phyloP scores from a whole-genome alignment of 2,113 vertebrate species.

The Sitta europaea region DNA sequence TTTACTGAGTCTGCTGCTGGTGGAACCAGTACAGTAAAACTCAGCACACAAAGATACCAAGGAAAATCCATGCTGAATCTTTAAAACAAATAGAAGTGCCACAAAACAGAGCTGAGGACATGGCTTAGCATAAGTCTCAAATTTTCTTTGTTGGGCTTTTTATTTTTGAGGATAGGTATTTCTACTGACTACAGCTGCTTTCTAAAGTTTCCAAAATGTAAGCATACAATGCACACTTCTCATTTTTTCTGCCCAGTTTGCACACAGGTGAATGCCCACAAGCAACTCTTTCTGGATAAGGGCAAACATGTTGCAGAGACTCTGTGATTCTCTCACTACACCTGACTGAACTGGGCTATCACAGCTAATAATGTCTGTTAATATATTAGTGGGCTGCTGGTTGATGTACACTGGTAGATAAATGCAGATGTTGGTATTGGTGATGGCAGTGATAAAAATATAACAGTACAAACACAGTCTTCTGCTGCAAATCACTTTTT shows the following conservation, averaged over 20 bases:
- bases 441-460: not conserved
- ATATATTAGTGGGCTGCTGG: not conserved
- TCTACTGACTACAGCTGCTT: not conserved
- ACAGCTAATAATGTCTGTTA: not conserved
- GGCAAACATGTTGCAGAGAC: not conserved
- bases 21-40: not conserved
- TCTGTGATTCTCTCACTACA: not conserved
- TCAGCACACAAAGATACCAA: not conserved
- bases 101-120: slow-evolving; percentile 32
- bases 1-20: slow-evolving; percentile 17
- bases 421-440: not conserved
- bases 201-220: slow-evolving; percentile 27
- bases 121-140: not conserved
- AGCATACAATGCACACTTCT: not conserved
- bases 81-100: slow-evolving; percentile 5
- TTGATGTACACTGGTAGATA: not conserved
- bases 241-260: not conserved
- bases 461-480: not conserved
- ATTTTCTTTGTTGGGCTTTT: not conserved
- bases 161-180: not conserved
- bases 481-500: not conserved
- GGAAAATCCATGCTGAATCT: not conserved
- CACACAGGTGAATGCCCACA: slow-evolving; percentile 43
- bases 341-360: not conserved
- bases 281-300: not conserved